Base-by-base conservation (phyloP, 2,888 invertebrate genomes). In the Parnassius glacialis region DNA sequence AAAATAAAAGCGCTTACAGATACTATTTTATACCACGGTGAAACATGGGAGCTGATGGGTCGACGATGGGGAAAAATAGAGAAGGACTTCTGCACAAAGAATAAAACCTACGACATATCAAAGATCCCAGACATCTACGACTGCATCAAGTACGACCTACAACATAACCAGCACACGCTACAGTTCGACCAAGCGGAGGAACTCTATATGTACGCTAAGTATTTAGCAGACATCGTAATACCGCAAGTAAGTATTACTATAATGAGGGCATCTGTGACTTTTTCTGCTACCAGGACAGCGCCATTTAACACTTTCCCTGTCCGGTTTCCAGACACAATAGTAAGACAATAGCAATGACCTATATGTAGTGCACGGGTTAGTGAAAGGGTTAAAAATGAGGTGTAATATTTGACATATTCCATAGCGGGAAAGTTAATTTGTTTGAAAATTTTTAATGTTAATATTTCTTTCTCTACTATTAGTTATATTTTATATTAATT, bases 111-210 rank as follows among this genome's bases (percentile, higher is more conserved):
- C 84, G 99, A 99, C 83, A 99, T 99, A 75, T 99, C 98, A 9
- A 99, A 99, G 90, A 97, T 99, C 64, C 99, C 99, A 0, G 99
- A 99, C 82, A 99, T 99, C 70, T 99, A 99, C 79, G 99, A 99
- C 91, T 99, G 99, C 81, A 99, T 99, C 74, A 99, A 99, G 82
- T 99, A 98, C 80, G 99, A 99, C 87, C 90, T 99, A 69, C 99
- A 99, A 79, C 99, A 99, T 83, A 99, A 99, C 84, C 97, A 98
- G 78, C 97, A 98, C 76, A 97, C 97, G 1, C 84, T 99, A 70
- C 97, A 98, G 84, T 98, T 97, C 76, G 97, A 97, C 75, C 94
- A 96, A 78, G 97, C 98, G 0, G 97, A 98, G 80, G 97, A 98
- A 81, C 87, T 98, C 53, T 99, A 99, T 79, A 96, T 97, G 59